phyloP scores from a whole-genome alignment of 2,888 invertebrate genomes.

The Lathronympha strigana region DNA sequence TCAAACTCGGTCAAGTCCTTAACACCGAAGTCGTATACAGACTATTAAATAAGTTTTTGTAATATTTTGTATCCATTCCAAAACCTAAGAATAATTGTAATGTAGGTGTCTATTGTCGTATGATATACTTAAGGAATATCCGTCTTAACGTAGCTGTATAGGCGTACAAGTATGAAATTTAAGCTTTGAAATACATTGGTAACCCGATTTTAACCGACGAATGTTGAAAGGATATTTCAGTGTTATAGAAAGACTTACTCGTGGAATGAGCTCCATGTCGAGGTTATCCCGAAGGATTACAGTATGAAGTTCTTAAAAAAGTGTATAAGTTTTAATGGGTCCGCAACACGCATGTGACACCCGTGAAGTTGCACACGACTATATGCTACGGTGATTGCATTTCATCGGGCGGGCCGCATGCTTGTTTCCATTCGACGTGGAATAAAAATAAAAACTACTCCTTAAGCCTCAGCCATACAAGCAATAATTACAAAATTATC shows the following conservation, averaged over 20 bases:
- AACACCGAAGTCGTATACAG: conserved; percentile 37
- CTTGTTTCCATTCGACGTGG: too few species aligned
- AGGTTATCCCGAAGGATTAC: too few species aligned
- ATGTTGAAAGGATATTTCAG: background rate
- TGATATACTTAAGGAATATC: conserved; percentile 73
- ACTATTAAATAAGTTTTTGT: conserved; percentile 63
- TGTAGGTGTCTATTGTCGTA: conserved; percentile 78
- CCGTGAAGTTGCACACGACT: too few species aligned
- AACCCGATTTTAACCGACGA: conserved; percentile 9
- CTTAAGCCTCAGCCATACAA: too few species aligned
- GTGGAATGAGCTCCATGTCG: background rate
- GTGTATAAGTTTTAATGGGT: too few species aligned
- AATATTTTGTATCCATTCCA: conserved; percentile 83
- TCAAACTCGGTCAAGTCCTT: conserved; percentile 21
- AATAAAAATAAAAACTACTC: too few species aligned
- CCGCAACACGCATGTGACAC: too few species aligned
- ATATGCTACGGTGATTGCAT: too few species aligned
- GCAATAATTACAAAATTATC: too few species aligned
- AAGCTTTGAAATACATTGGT: conserved; percentile 23
- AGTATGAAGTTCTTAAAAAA: too few species aligned
- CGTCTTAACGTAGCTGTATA: conserved; percentile 78
- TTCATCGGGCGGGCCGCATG: too few species aligned
- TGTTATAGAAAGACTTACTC: conserved; percentile 21
- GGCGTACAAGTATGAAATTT: conserved; percentile 50
- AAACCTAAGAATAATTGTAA: conserved; percentile 69